A percentile compares a stretch with the other conserved stretches of the same genome.
Conservation (phyloP, 2,797 vertebrate genomes). For the Helicolenus hilgendorfi region DNA sequence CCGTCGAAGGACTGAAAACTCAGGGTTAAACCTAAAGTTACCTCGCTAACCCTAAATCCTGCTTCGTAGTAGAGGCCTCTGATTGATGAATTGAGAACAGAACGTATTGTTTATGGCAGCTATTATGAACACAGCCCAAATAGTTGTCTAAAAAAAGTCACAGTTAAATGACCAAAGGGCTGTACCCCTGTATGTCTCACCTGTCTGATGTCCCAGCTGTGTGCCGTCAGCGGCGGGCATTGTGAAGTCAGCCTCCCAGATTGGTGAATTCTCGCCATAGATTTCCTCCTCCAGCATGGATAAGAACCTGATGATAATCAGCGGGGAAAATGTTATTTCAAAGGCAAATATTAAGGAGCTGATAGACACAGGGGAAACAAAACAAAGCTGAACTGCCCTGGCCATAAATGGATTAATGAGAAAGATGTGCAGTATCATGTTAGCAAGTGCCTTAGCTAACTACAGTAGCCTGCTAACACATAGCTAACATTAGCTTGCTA, state of each 20-base stretch:
- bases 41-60: too few relatives aligned
- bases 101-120: not conserved
- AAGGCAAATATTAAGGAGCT: too few relatives aligned
- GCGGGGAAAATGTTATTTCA: not conserved
- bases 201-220: slow-evolving; percentile 94
- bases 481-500: too few relatives aligned
- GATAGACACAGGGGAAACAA: not conserved
- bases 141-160: not conserved
- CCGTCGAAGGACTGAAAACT: too few relatives aligned
- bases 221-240: slow-evolving; percentile 94
- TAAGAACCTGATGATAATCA: slow-evolving; percentile 91
- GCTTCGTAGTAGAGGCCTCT: too few relatives aligned
- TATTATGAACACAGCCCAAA: not conserved
- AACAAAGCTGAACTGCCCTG: not conserved
- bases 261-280: slow-evolving; percentile 97
- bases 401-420: not conserved
- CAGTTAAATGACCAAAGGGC: not conserved
- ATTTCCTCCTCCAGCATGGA: slow-evolving; percentile 99
- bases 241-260: slow-evolving; percentile 98
- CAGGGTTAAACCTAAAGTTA: too few relatives aligned
- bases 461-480: too few relatives aligned
- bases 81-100: not conserved
- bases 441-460: too few relatives aligned
- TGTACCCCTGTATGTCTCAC: slow-evolving; percentile 70
- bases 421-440: too few relatives aligned